Evolutionary conservation across 37 sponge, comb jelly and placozoan species (phyloP), one percentile per base, ranked within the genome.

Genomic region (Eunapius fragilis): DNA sequence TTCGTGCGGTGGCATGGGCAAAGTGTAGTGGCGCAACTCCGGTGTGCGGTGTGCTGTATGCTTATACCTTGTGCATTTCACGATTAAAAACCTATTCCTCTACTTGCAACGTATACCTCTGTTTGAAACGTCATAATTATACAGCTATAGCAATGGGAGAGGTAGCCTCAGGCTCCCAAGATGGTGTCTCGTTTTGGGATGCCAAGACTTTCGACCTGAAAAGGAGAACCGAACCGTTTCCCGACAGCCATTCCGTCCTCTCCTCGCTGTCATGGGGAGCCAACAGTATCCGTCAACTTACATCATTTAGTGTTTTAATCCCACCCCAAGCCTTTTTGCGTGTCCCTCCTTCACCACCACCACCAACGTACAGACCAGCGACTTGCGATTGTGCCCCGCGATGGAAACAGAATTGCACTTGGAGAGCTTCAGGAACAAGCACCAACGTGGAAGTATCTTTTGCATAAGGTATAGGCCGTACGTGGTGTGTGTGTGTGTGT

Each of bases 171-270:
- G 82, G 88, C 13, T 68, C 88, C 22, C 71, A 50, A 48, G 69
- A 88, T 69, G 75, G 83, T 25, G 83, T 82, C 34, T 76, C 50
- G 2, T 88, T 88, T 69, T 88, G 88, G 88, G 88, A 88, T 45
- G 23, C 37, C 35, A 88, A 82, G 76, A 75, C 84, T 25, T 77
- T 82, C 19, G 4, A 67, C n/a, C 31, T 24, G 47, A 88, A 71
- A 71, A 88, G 78, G 37, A 76, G 37, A 71, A 78, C 78, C 30
- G 77, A 88, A 17, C 88, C 88, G 12, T 88, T 88, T 50, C 37
- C 83, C 58, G 82, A 76, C 35, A 31, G 71, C 25, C 47, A 68
- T 32, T 81, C n/a, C 45, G 78, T 25, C 10, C 12, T 78, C 26
- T 69, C 83, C 23, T 88, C 88, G 0, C 83, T 82, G 25, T 75